These are phyloP conservation scores for Drosophila baimaii DNA, from an alignment of 1,140 invertebrate species.

Conservation along the genomic window DNA sequence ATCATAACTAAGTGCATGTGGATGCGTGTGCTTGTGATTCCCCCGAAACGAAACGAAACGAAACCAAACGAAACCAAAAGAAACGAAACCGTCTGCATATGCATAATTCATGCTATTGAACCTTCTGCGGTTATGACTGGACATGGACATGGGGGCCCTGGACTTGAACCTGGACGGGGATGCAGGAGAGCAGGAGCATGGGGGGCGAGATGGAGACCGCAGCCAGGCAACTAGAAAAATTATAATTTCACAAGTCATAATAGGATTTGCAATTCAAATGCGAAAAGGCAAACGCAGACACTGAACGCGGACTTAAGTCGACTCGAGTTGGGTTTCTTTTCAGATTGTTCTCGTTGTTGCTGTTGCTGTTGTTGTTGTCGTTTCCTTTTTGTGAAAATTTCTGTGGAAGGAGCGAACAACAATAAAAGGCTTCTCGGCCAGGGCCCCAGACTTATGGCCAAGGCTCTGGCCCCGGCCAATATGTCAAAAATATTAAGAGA, in stretches of 20 bases:
- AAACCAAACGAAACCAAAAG: constrained; percentile 41
- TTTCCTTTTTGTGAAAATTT: constrained; percentile 70
- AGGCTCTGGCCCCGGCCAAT: constrained; percentile 72
- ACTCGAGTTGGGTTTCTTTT: constrained; percentile 44
- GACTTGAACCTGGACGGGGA: constrained; percentile 61
- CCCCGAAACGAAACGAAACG: constrained; percentile 51
- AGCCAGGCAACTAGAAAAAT: constrained; percentile 75
- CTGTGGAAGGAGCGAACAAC: constrained; percentile 65
- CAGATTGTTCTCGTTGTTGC: constrained; percentile 32
- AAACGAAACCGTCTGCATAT: constrained; percentile 79
- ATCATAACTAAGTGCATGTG: constrained; percentile 81
- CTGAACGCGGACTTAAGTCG: constrained; percentile 48
- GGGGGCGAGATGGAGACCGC: constrained; percentile 26
- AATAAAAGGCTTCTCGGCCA: constrained; percentile 52
- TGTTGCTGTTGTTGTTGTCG: constrained; percentile 27
- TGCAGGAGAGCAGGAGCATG: neutral
- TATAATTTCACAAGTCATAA: constrained; percentile 84
- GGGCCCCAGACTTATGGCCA: constrained; percentile 31
- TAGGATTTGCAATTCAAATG: constrained; percentile 84
- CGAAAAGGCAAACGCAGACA: constrained; percentile 65
- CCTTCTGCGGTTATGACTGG: constrained; percentile 71
- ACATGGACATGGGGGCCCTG: constrained; percentile 59
- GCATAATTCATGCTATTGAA: constrained; percentile 84
- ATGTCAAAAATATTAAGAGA: constrained; percentile 84
- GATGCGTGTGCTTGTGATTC: constrained; percentile 73